Evolutionary conservation across 2,113 vertebrate species (phyloP), one percentile per base, ranked within the genome.

Genomic region (Lates calcarifer): DNA sequence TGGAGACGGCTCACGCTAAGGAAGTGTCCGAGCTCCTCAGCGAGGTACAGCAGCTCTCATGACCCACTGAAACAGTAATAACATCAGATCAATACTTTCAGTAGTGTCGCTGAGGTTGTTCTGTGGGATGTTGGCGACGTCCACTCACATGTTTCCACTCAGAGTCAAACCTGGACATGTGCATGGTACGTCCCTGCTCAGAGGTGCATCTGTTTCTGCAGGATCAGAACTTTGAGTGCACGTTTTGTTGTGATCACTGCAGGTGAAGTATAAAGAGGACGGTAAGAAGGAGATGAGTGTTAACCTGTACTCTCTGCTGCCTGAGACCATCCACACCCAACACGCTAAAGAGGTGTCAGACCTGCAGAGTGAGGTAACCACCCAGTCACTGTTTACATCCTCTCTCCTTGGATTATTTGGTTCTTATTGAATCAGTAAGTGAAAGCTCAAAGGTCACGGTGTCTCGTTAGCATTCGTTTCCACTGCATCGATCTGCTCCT

Each of bases 1-100:
- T 96, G 24, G 97, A 98, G 73, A 98, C 94, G 6, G 96, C 94
- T 20, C 97, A 96, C 37, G 97, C 97, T 2, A 96, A 93, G 89
- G 95, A 97, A 77, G 91, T 65, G 1, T 80, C 87, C 0, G 79
- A 91, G 69, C 84, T 94, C 2, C 47, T 71, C 85, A 94, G 94
- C 2, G 63, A 95, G 90, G 94, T 94, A 68, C 28, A 20, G 4
- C 20, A n/a, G n/a, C n/a, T n/a, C n/a, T n/a, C n/a, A n/a, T n/a
- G n/a, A n/a, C n/a, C n/a, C n/a, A n/a, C n/a, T n/a, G n/a, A n/a
- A n/a, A n/a, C n/a, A n/a, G n/a, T n/a, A n/a, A n/a, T n/a, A n/a
- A n/a, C n/a, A n/a, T n/a, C n/a, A n/a, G n/a, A n/a, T n/a, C n/a
- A n/a, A n/a, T n/a, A n/a, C n/a, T n/a, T n/a, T n/a, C n/a, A n/a